Percentiles rank a stretch among this genome's conserved stretches.
Evolutionary conservation across 2,797 vertebrate species (phyloP).

Genomic region (Lepus oiostolus): DNA sequence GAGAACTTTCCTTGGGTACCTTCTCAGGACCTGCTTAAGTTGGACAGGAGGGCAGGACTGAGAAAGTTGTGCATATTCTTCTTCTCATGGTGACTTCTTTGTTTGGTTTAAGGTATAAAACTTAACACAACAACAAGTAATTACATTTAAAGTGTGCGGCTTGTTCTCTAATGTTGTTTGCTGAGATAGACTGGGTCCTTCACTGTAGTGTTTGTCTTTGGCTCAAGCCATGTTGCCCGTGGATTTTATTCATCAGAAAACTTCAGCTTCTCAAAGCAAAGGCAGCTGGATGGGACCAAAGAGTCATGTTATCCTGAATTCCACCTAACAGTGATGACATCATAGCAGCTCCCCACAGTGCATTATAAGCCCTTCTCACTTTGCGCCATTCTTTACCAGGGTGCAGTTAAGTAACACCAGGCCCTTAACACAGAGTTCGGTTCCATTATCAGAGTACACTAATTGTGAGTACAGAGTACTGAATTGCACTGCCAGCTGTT

Average conservation of each 20-base stretch:
- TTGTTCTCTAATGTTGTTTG: neutral
- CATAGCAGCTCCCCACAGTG: neutral
- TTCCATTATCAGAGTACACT: neutral
- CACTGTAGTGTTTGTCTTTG: neutral
- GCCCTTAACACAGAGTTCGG: neutral
- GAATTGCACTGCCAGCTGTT: neutral
- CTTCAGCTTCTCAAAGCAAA: conserved; percentile 4
- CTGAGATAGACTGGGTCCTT: neutral
- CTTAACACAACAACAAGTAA: neutral
- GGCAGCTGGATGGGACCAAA: too few relatives aligned
- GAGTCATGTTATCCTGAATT: neutral
- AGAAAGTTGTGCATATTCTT: neutral
- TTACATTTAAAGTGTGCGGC: neutral
- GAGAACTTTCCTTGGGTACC: neutral
- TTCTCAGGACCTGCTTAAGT: conserved; percentile 30
- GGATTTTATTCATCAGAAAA: neutral
- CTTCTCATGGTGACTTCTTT: neutral
- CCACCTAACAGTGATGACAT: neutral
- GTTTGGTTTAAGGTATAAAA: conserved; percentile 6
- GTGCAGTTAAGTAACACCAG: neutral
- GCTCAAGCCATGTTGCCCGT: neutral
- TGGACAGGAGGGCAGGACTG: neutral
- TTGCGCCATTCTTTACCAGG: neutral
- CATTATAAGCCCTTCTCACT: neutral
- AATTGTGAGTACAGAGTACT: neutral